Evolutionary conservation across 2,888 invertebrate species (phyloP).

Genomic region (Hirtodrosophila confusa): DNA sequence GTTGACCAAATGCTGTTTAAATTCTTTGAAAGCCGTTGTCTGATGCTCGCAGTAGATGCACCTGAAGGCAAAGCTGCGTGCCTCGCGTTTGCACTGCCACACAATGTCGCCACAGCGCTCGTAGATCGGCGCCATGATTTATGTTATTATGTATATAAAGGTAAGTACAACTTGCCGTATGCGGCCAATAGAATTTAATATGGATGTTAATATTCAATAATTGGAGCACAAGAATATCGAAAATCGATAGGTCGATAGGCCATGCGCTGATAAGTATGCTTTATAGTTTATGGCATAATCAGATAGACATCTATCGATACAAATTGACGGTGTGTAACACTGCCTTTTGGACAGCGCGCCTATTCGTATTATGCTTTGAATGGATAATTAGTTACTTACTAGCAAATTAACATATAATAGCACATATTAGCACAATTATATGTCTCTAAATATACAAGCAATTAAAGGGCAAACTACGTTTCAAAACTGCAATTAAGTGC

Average conservation of each 20-base stretch:
- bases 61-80: slow-evolving; percentile 31
- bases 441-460: too few species aligned
- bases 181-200: not conserved
- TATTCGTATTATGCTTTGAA: slow-evolving; percentile 10
- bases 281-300: too few species aligned
- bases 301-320: not conserved
- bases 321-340: not conserved
- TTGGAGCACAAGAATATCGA: slow-evolving; percentile 7
- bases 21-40: slow-evolving; percentile 26
- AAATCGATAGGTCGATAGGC: not conserved
- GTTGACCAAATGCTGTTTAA: slow-evolving; percentile 32
- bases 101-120: slow-evolving; percentile 35
- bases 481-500: slow-evolving; percentile 3
- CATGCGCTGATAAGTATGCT: slow-evolving; percentile 4
- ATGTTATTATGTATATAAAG: too few species aligned
- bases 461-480: not conserved
- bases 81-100: slow-evolving; percentile 9
- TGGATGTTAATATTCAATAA: not conserved
- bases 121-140: slow-evolving; percentile 13
- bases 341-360: not conserved
- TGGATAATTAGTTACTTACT: not conserved
- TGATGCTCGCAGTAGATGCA: slow-evolving; percentile 30
- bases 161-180: not conserved
- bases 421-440: too few species aligned
- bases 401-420: too few species aligned